Evolutionary conservation across 2,797 vertebrate species (phyloP).

Genomic region (Crocodylus rhombifer): DNA sequence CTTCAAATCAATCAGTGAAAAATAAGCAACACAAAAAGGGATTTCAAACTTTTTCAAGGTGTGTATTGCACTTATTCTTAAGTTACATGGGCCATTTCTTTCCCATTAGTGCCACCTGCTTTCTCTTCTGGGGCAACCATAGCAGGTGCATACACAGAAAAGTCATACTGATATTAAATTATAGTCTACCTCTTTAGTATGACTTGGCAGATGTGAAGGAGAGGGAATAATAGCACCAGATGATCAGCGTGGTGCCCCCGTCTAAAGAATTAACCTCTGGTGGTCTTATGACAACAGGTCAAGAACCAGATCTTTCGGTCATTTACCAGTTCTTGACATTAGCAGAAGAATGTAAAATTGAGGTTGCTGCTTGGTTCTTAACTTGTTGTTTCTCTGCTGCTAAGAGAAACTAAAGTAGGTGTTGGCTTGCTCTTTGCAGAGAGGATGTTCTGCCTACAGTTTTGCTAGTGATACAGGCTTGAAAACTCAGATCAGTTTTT

Average conservation of each 20-base stretch:
- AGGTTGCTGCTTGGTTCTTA: background rate
- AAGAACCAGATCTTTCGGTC: background rate
- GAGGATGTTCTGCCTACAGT: background rate
- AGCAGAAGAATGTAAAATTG: background rate
- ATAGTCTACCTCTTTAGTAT: background rate
- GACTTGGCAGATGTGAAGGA: background rate
- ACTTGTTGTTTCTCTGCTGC: background rate
- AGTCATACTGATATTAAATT: background rate
- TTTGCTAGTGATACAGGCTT: background rate
- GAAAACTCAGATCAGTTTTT: background rate
- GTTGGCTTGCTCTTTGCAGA: background rate
- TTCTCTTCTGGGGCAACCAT: background rate
- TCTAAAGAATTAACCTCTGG: too few relatives aligned
- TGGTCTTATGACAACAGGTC: background rate
- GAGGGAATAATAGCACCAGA: fast-evolving
- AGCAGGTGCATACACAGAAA: background rate
- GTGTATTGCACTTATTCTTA: background rate
- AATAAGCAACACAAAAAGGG: too few relatives aligned
- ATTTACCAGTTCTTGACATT: background rate
- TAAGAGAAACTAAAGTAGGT: background rate
- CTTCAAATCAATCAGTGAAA: background rate
- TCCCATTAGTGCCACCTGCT: background rate
- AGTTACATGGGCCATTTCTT: background rate
- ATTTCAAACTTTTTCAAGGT: background rate
- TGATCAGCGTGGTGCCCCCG: background rate